phyloP scores from a whole-genome alignment of 1,140 invertebrate genomes.

The Drosophila sproati region DNA sequence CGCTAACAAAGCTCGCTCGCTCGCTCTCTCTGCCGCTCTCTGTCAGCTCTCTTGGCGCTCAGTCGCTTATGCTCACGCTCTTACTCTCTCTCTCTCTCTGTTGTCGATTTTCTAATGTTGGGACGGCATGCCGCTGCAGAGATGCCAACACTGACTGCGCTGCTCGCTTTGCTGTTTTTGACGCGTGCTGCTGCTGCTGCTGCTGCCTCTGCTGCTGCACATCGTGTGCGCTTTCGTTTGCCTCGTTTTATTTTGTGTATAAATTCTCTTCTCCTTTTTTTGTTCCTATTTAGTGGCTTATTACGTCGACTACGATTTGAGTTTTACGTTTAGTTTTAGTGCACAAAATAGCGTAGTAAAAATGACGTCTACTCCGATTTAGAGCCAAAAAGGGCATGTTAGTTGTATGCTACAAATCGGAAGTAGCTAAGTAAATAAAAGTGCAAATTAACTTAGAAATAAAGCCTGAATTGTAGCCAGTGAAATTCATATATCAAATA shows the following conservation, averaged over 20 bases:
- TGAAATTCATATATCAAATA: too few relatives aligned
- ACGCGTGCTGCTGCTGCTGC: slow-evolving; percentile 13
- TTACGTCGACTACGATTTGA: slow-evolving; percentile 38
- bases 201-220: slow-evolving; percentile 22
- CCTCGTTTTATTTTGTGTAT: slow-evolving; percentile 31
- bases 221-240: slow-evolving; percentile 36
- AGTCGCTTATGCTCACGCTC: not conserved
- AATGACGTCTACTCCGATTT: slow-evolving; percentile 3
- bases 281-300: slow-evolving; percentile 14
- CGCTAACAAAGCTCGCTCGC: slow-evolving; percentile 51
- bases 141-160: slow-evolving; percentile 32
- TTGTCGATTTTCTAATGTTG: slow-evolving; percentile 67
- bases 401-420: too few relatives aligned
- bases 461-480: too few relatives aligned
- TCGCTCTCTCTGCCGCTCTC: slow-evolving; percentile 1
- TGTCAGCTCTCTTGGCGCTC: too few relatives aligned
- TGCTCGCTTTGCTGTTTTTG: slow-evolving; percentile 15
- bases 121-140: slow-evolving; percentile 39
- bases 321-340: slow-evolving; percentile 31
- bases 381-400: not conserved
- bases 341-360: not conserved
- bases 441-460: too few relatives aligned
- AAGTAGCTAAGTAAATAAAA: too few relatives aligned
- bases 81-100: slow-evolving; percentile 41
- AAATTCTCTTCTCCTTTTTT: slow-evolving; percentile 20